Evolutionary conservation across 1,140 invertebrate species (phyloP).

Genomic region (Popillia japonica): DNA sequence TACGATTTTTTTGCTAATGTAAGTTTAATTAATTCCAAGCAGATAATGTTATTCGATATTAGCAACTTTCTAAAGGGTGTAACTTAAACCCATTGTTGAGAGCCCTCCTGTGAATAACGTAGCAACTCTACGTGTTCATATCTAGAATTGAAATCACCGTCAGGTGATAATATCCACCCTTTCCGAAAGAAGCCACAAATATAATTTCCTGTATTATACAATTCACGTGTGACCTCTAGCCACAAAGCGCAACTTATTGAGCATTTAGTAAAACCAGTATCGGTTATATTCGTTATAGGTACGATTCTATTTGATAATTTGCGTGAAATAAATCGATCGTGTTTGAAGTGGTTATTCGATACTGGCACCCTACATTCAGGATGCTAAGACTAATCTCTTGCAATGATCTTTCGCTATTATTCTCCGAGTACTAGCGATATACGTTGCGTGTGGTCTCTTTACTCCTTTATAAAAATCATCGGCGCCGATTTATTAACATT

Average conservation of each 20-base stretch:
- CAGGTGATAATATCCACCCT: not conserved
- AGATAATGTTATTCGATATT: not conserved
- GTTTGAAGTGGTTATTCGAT: conserved; percentile 15
- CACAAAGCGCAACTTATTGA: not conserved
- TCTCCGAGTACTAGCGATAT: not conserved
- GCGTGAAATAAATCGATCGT: not conserved
- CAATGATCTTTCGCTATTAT: conserved; percentile 26
- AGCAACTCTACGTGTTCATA: not conserved
- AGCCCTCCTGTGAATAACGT: not conserved
- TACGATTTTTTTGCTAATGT: not conserved
- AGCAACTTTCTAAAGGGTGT: not conserved
- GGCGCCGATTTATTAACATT: not conserved
- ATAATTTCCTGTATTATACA: conserved; percentile 18
- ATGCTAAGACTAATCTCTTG: not conserved
- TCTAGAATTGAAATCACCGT: conserved; percentile 24
- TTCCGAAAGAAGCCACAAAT: conserved; percentile 20
- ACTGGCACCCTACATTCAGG: not conserved
- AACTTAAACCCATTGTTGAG: not conserved
- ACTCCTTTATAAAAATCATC: conserved; percentile 15
- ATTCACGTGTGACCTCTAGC: not conserved
- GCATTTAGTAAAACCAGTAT: too few species aligned
- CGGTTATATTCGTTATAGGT: too few species aligned
- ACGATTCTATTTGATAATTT: too few species aligned
- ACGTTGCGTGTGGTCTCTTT: conserved; percentile 12
- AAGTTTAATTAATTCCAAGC: not conserved